phyloP scores from a whole-genome alignment of 2,113 vertebrate genomes.

The Gadus macrocephalus region DNA sequence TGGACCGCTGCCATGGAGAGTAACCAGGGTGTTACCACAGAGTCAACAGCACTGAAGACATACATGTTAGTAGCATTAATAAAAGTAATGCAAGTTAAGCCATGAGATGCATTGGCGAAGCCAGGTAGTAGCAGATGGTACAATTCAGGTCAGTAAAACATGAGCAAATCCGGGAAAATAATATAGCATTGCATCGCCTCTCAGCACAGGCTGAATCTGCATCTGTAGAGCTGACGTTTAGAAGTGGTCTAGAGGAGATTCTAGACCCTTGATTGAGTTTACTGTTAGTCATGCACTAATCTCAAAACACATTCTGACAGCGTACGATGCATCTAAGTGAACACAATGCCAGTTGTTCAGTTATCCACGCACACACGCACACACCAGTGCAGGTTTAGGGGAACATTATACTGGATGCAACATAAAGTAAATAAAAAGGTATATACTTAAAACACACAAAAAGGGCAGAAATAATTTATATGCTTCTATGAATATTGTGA shows the following conservation, averaged over 20 bases:
- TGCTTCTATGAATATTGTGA: conserved; percentile 26
- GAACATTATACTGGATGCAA: conserved; percentile 10
- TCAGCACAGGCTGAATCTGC: conserved; percentile 29
- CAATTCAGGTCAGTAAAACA: conserved; percentile 26
- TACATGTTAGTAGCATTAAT: conserved; percentile 24
- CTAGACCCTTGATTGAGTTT: no score
- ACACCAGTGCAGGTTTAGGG: conserved; percentile 11
- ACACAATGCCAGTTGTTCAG: neutral
- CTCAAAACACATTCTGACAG: conserved; percentile 2
- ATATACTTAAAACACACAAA: conserved; percentile 1
- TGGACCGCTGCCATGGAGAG: conserved; percentile 69
- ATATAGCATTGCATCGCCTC: conserved; percentile 19
- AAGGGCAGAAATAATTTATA: conserved; percentile 17
- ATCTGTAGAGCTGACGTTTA: conserved; percentile 24
- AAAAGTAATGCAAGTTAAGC: conserved; percentile 35
- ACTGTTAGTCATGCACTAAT: conserved; percentile 34
- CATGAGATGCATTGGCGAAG: conserved; percentile 38
- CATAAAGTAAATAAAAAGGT: conserved; percentile 14
- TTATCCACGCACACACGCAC: neutral
- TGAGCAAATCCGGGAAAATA: conserved; percentile 28
- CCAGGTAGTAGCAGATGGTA: conserved; percentile 45
- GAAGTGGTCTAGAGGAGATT: conserved; percentile 5
- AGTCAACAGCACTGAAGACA: conserved; percentile 10
- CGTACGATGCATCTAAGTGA: neutral
- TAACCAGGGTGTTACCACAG: conserved; percentile 27